Percentiles rank a stretch among this genome's conserved stretches.
These are phyloP conservation scores for Napeogenes sylphis DNA, from an alignment of 2,888 invertebrate species.

Conservation along the genomic window DNA sequence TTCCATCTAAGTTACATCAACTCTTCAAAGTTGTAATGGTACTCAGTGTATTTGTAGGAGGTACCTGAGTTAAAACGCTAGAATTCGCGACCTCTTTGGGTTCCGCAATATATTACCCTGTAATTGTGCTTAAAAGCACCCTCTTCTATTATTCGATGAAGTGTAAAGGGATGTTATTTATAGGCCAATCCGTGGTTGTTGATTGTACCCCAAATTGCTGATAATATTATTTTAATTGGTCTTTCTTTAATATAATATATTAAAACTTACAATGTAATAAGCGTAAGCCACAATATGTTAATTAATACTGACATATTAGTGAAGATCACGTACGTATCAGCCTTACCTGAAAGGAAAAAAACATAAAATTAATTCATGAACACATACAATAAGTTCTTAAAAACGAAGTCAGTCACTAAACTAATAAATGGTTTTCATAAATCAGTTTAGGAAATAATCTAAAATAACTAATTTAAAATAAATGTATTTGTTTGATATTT, in stretches of 20 bases:
- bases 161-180: constrained; percentile 69
- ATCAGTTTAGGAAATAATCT: no score
- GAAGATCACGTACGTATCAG: neutral
- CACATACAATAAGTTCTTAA: no score
- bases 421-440: no score
- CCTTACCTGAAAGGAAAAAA: no score
- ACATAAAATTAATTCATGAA: no score
- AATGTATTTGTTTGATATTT: neutral
- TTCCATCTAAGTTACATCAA: constrained; percentile 20
- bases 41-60: constrained; percentile 21
- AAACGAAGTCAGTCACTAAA: no score
- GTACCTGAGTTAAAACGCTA: constrained; percentile 25
- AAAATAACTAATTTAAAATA: no score
- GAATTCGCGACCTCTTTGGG: constrained; percentile 42
- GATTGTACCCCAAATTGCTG: constrained; percentile 47
- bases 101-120: constrained; percentile 47
- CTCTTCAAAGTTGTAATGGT: constrained; percentile 21
- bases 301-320: neutral
- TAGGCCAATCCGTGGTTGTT: constrained; percentile 55
- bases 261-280: constrained; percentile 10
- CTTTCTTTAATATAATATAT: constrained; percentile 29
- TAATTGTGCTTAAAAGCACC: constrained; percentile 61
- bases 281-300: no score
- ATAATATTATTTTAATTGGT: constrained; percentile 60
- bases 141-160: constrained; percentile 66